phyloP scores from a whole-genome alignment of 2,797 vertebrate genomes.

The Toxotes lorentzi region DNA sequence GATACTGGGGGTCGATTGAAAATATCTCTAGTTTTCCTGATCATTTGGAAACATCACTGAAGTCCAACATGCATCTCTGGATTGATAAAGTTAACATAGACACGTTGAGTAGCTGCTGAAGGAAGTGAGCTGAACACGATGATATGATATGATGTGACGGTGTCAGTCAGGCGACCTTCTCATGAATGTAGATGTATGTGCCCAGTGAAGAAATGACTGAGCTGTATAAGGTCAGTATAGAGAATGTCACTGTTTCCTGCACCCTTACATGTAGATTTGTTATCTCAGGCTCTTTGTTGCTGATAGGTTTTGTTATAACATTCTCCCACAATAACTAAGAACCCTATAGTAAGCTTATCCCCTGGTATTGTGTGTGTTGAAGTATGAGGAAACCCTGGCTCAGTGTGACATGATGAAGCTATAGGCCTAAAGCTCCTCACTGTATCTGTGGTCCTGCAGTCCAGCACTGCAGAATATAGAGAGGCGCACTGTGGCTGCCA shows the following conservation, averaged over 20 bases:
- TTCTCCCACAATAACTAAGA: conserved; percentile 37
- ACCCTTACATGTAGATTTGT: conserved; percentile 16
- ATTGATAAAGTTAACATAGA: neutral
- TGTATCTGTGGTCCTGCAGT: conserved; percentile 69
- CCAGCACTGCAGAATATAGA: conserved; percentile 50
- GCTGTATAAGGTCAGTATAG: neutral
- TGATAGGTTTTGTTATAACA: conserved; percentile 8
- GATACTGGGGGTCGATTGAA: too few species aligned
- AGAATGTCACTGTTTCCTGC: neutral
- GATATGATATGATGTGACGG: neutral
- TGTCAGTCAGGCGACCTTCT: neutral
- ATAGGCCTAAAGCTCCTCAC: conserved; percentile 71
- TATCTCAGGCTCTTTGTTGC: conserved; percentile 14
- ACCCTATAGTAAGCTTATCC: conserved; percentile 42
- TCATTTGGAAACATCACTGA: too few species aligned
- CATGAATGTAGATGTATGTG: too few species aligned
- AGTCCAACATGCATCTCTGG: too few species aligned
- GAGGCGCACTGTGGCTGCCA: conserved; percentile 46
- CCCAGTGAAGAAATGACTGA: neutral
- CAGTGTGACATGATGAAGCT: conserved; percentile 72
- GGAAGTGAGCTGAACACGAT: too few species aligned
- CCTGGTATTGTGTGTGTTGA: conserved; percentile 51
- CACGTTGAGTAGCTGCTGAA: neutral
- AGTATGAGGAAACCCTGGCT: conserved; percentile 67
- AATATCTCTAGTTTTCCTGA: too few species aligned